These are phyloP conservation scores for Rhinogobius similis DNA, from an alignment of 2,113 vertebrate species.

Conservation along the genomic window DNA sequence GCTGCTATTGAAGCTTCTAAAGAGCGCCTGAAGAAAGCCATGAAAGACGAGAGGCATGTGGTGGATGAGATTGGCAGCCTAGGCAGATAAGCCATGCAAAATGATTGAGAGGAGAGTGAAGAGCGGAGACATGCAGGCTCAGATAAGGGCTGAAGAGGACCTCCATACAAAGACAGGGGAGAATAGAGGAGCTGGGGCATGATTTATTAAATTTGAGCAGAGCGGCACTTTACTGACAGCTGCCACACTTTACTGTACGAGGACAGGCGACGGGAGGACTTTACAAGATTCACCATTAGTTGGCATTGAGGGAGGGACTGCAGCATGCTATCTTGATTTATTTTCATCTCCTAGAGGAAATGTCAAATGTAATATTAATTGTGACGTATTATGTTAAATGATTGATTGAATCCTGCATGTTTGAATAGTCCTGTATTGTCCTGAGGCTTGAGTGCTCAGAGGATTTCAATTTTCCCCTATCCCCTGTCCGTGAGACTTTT, in stretches of 20 bases:
- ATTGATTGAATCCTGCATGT: too few relatives aligned
- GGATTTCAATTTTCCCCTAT: too few relatives aligned
- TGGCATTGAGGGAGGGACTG: not conserved
- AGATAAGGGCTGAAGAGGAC: slow-evolving; percentile 48
- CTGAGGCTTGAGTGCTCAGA: too few relatives aligned
- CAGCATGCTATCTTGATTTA: not conserved
- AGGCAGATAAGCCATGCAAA: slow-evolving; percentile 43
- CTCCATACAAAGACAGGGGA: slow-evolving; percentile 17
- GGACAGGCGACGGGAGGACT: slow-evolving; percentile 42
- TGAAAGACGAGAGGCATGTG: slow-evolving; percentile 24
- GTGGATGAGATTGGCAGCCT: slow-evolving; percentile 46
- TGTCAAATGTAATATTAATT: not conserved
- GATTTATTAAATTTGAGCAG: slow-evolving; percentile 58
- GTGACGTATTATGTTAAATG: too few relatives aligned
- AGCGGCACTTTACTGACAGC: slow-evolving; percentile 46
- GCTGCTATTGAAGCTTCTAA: slow-evolving; percentile 37
- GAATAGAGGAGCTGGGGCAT: slow-evolving; percentile 29
- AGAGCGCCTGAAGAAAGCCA: slow-evolving; percentile 26
- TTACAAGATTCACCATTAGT: not conserved
- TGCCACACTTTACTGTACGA: slow-evolving; percentile 53
- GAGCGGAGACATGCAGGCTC: slow-evolving; percentile 28
- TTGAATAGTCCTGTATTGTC: too few relatives aligned
- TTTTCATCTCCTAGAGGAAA: too few relatives aligned
- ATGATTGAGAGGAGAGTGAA: slow-evolving; percentile 23
- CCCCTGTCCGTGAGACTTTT: too few relatives aligned